phyloP scores from a whole-genome alignment of 2,888 invertebrate genomes.

The Polymixis flavicincta region DNA sequence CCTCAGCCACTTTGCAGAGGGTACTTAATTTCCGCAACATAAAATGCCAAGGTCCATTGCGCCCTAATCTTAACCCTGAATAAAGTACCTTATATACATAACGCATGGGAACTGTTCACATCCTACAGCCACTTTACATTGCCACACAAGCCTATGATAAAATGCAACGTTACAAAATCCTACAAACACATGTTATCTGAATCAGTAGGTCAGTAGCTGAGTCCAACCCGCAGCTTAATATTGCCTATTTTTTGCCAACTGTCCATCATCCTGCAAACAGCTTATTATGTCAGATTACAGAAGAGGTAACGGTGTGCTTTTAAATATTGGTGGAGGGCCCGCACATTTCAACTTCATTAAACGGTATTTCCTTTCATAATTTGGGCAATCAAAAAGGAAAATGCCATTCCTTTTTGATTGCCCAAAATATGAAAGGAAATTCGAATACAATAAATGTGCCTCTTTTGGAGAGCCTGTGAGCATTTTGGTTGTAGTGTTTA shows the following conservation, averaged over 20 bases:
- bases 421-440: too few species aligned
- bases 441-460: background rate
- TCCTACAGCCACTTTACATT: constrained; percentile 34
- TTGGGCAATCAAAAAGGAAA: too few species aligned
- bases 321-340: constrained; percentile 9
- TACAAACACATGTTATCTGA: constrained; percentile 46
- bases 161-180: constrained; percentile 46
- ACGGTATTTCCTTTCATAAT: too few species aligned
- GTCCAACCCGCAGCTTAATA: constrained; percentile 32
- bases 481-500: background rate
- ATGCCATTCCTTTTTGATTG: too few species aligned
- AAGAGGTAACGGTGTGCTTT: constrained; percentile 7
- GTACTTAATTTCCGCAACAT: background rate
- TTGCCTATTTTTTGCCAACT: constrained; percentile 46
- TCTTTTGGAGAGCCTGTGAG: too few species aligned
- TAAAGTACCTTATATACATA: background rate
- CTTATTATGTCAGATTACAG: constrained; percentile 57
- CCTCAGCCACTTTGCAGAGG: too few species aligned
- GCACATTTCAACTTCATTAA: background rate
- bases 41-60: background rate
- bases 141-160: constrained; percentile 28
- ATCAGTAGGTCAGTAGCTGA: constrained; percentile 48
- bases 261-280: constrained; percentile 53
- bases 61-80: constrained; percentile 22
- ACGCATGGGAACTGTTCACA: constrained; percentile 47